Evolutionary conservation across 2,888 invertebrate genomes (phyloP), one percentile per base, ranked within the genome.

Genomic region (Anodontia alba): DNA sequence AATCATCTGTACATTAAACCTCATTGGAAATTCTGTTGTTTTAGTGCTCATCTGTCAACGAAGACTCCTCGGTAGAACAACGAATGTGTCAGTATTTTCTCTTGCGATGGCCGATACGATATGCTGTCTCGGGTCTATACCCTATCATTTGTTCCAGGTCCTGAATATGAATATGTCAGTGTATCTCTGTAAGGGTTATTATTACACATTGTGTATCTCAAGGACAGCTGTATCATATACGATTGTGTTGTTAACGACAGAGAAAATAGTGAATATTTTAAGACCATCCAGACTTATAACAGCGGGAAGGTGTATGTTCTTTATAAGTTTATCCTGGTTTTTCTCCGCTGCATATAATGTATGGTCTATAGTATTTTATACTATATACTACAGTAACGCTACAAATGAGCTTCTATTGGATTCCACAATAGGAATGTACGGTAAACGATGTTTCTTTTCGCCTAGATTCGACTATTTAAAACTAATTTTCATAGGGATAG

Each of bases 251-350:
- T 76, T 86, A 68, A 89, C 87, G 17, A 84, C 81, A 17, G 89
- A 84, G 70, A 89, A 88, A 78, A 81, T 86, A 1, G 73, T 89
- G 38, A 79, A 88, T 29, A 87, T 89, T 23, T 71, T 89, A 7
- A 81, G 86, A 29, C 89, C 89, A 0, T 86, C 89, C 1, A 73
- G 85, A 31, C 83, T 88, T 31, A 86, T 89, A 2, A 88, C 89
- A 0, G 87, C 89, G 1, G 91, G 90, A n/a, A 68, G 89, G 20
- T 90, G 90, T 73, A 88, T 93, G 87, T 93, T 93, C 81, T 92
- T 91, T 57, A 90, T 92, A n/a, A 92, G 90, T 73, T 80, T 93
- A 17, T 87, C 92, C 17, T 93, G 93, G 93, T 93, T 93, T 84
- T 93, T 92, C 78, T 90, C 92, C 0, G 88, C 92, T 0, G 91